Conservation (phyloP, 2,113 vertebrate genomes). For the Stigmatopora argus region DNA sequence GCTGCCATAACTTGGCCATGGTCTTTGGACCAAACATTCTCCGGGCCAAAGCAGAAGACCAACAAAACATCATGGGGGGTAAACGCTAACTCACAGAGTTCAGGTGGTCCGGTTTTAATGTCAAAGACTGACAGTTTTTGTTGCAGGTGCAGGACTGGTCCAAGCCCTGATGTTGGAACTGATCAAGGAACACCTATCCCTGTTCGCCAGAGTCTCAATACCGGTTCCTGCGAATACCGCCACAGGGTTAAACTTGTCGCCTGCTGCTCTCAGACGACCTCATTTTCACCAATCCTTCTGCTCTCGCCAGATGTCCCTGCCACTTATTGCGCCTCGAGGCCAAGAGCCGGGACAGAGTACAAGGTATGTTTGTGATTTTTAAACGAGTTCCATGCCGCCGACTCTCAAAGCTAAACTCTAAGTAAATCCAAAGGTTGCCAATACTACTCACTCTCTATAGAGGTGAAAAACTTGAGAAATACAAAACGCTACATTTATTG, state of each 20-base stretch:
- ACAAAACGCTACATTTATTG: neutral
- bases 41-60: constrained; percentile 75
- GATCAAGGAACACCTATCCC: constrained; percentile 54
- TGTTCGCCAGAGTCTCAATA: constrained; percentile 57
- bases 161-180: constrained; percentile 62
- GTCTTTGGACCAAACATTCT: constrained; percentile 78
- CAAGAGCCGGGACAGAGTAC: constrained; percentile 18
- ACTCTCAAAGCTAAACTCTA: neutral
- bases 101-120: neutral
- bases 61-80: constrained; percentile 73
- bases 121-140: neutral
- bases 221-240: constrained; percentile 16
- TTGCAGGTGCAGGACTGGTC: constrained; percentile 58
- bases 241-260: constrained; percentile 20
- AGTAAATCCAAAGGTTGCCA: neutral
- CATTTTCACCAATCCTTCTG: constrained; percentile 43
- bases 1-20: constrained; percentile 71
- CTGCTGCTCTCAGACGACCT: constrained; percentile 20
- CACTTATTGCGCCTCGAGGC: constrained; percentile 50
- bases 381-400: neutral
- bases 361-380: constrained; percentile 28
- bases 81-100: neutral
- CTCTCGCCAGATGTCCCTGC: constrained; percentile 63
- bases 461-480: neutral
- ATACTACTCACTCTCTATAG: neutral